Base-by-base conservation (phyloP, 2,797 vertebrate genomes). In the Gallinago solitaria region DNA sequence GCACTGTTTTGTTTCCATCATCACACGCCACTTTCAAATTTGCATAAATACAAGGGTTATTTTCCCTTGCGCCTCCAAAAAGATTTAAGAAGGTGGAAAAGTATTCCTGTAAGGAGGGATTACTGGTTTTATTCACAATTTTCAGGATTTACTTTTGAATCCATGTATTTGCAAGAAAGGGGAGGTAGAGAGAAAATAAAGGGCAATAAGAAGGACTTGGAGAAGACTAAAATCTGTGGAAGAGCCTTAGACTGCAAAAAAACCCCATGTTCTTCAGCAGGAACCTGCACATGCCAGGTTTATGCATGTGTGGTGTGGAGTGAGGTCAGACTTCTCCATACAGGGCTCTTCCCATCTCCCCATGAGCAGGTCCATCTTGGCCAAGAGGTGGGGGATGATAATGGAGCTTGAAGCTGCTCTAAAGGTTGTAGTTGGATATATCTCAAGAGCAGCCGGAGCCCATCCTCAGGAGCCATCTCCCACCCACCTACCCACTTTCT, bases 1-100 rank as follows among this genome's bases (percentile, higher is more conserved):
- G 97, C 97, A 57, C 98, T 98, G 98, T 98, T 98, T 98, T 98
- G 98, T 98, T 98, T 98, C 98, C 97, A 98, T 98, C 98, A 98
- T 98, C 98, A 97, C 98, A 98, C 94, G 96, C 97, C 98, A 98
- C 97, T 98, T 97, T 93, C 77, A 94, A 98, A 98, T 98, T 98
- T 98, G 98, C 98, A 98, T 98, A 98, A 98, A 98, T 96, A 98
- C 98, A 97, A 97, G 98, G 95, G 97, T 98, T 98, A 98, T 98
- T 98, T 98, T 98, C 97, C 97, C 97, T 97, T 75, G 91, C 85
- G 92, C 97, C 95, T 96, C 96, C 96, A 96, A 97, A 97, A 98
- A 98, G 97, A 96, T 83, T 92, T 95, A 91, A 94, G 97, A 96
- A 97, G 87, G 95, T 89, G 96, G 95, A 93, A 96, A 82, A 96